Base-by-base conservation (phyloP, 2,888 invertebrate species). In the Crocallis elinguaria region DNA sequence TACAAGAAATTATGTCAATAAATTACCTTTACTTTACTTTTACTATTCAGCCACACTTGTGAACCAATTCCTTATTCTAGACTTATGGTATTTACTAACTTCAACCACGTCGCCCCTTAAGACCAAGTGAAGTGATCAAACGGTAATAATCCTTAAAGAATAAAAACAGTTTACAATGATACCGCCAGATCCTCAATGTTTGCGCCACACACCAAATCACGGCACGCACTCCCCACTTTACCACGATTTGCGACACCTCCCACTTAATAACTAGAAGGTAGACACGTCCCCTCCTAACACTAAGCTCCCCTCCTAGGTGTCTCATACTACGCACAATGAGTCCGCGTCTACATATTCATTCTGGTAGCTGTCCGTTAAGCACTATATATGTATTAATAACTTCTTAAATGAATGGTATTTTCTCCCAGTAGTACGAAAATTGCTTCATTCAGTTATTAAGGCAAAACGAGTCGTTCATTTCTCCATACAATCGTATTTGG, bases 211-310 rank as follows among this genome's bases (percentile, higher is more conserved):
- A 56, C 59, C 60, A 70, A 76, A 77, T 74, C 69, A 45, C 67
- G 62, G 71, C 69, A 77, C 77, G 79, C 79, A 77, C 72, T 70
- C 81, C 85, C 82, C 67, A 82, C 75, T 75, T 77, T 66, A 73
- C 62, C 49, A 66, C 73, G 69, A 71, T 78, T 73, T 69, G 75
- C 75, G 81, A 83, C 85, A 83, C 85, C 88, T 85, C 88, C 88
- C 79, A 88, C 88, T 79, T 74, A 86, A 83, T 86, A 85, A 77
- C 62, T 71, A 71, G 78, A 74, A 73, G 74, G 77, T 75, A 73
- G 71, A 73, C 77, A 77, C 77, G 69, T 71, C 69, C 77, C 71
- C 73, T 71, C 67, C 68, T 67, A 67, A 25, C 32, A 25, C 16
- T 5, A 16, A 13, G 17, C 13, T 30, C 30, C 35, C 45, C 45